Evolutionary conservation across 30 jellyfish, hydroid and myxozoan species (phyloP), one percentile per base, ranked within the genome.

Genomic region (Clytia hemisphaerica): DNA sequence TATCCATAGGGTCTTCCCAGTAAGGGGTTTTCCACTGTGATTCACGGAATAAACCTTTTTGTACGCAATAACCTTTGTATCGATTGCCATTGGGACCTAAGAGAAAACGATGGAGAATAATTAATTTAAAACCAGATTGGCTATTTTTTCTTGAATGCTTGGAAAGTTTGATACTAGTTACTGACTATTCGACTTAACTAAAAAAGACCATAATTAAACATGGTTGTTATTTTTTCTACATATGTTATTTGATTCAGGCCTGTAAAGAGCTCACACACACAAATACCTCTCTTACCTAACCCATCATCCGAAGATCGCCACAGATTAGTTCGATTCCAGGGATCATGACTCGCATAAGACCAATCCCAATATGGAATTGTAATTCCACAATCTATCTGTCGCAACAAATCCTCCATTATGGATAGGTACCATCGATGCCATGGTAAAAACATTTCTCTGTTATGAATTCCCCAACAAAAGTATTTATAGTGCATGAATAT

Each of bases 351-450:
- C 22, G 37, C 82, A 26, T 57, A 30, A 42, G 94, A 79, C 95
- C 95, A 85, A 53, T 85, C 95, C 95, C 95, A 85, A 59, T 85
- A 85, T 18, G 95, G 89, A 36, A 85, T 27, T 4, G 95, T 85
- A 36, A 85, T 90, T 0, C 94, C 67, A 31, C 95, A 85, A 58
- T 85, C 95, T 53, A 85, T 72, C 53, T 85, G 94, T 35, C 84
- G 63, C 49, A 85, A 72, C n/a, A 85, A 28, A 60, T 85, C 87
- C 63, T 85, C 95, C 85, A 85, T 63, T 29, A 50, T 75, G 18
- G 74, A 55, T 10, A 85, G 42, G 44, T 72, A 85, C 80, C 94
- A 85, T 30, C 95, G 79, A 75, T 80, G 97, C 97, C 97, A 88
- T 1, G 97, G 97, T 14, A 59, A 66, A 58, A 88, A 88, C 73